Base-by-base conservation (phyloP, 2,888 invertebrate species). In the Cepaea hortensis region DNA sequence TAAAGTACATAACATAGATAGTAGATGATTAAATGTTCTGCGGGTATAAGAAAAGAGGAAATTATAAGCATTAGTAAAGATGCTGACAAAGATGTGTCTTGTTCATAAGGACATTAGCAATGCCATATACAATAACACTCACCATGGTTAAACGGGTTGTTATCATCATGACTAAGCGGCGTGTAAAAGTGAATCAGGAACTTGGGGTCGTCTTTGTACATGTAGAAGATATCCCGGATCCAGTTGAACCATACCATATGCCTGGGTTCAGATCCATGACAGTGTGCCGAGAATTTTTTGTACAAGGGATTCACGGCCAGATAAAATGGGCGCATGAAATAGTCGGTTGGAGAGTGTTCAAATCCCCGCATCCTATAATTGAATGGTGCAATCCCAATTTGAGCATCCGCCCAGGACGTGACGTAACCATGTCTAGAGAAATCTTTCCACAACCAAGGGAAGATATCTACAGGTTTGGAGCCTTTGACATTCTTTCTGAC, bases 311-410 rank as follows among this genome's bases (percentile, higher is more conserved):
- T 94, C 20, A 96, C 96, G 46, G 97, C 96, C n/a, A 97, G 85
- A 86, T 92, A 92, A 94, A 96, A 98, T 0, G 97, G 96, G 55
- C 98, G 95, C 95, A 98, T 96, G 93, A 98, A 98, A 94, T 98
- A 98, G 94, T 98, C 97, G 0, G 98, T 97, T 0, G 98, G 98
- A 90, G 96, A 96, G 4, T 95, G 94, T 68, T 96, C 95, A 94
- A 98, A 98, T 0, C 98, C 98, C 90, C 97, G 97, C 93, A 98
- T 96, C 13, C 98, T 96, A 94, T 97, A 98, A 1, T 97, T 97
- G 93, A 98, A 99, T 0, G 97, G 98, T 0, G 98, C 98, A 55
- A 97, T 96, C 91, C 96, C 95, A 0, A 97, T 97, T 90, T 96
- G 96, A 93, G 99, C 98, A 93, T 99, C 98, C 91, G 97, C 97